Evolutionary conservation across 2,797 vertebrate genomes (phyloP), one percentile per base, ranked within the genome.

Genomic region (Helostoma temminkii): DNA sequence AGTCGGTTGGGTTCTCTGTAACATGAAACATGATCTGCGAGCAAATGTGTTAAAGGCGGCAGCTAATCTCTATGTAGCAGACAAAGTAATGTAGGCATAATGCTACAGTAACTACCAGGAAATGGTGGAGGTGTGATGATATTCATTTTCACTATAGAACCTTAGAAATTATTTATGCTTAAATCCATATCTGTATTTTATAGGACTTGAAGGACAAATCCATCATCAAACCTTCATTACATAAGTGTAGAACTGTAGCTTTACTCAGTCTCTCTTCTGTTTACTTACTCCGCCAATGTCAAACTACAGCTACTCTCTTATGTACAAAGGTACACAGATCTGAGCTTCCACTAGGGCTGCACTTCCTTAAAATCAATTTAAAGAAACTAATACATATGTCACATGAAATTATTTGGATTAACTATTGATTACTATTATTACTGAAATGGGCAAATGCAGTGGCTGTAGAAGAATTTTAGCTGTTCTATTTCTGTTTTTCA

Each of bases 281-380:
- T 76, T 73, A 70, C 78, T 62, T 19, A 57, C 78, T 61, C 49
- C 73, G 34, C 65, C 69, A 66, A 65, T 32, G 66, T 53, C 61
- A 70, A 70, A 70, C 54, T 28, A 4, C 57, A 30, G 10, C 12
- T 36, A 14, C 30, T 32, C 30, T 7, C 9, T 3, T 54, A 9
- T 36, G 9, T 15, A 37, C 1, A 32, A 21, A 62, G 49, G 9
- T n/a, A 49, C 41, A 69, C 5, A 16, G n/a, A n/a, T n/a, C n/a
- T 2, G 7, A 21, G 19, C 45, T 48, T 34, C 22, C 8, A 28
- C 5, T 2, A 16, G 10, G 15, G 11, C 37, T 39, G 15, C 5
- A 14, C 5, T 9, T 4, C 58, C 47, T 21, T 36, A 21, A 37
- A 32, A 39, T 22, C 2, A 39, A 4, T 15, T 30, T 30, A 3